Percentiles rank a stretch among this genome's conserved stretches.
phyloP scores from a whole-genome alignment of 2,113 vertebrate genomes.

The Copsychus sechellarum region DNA sequence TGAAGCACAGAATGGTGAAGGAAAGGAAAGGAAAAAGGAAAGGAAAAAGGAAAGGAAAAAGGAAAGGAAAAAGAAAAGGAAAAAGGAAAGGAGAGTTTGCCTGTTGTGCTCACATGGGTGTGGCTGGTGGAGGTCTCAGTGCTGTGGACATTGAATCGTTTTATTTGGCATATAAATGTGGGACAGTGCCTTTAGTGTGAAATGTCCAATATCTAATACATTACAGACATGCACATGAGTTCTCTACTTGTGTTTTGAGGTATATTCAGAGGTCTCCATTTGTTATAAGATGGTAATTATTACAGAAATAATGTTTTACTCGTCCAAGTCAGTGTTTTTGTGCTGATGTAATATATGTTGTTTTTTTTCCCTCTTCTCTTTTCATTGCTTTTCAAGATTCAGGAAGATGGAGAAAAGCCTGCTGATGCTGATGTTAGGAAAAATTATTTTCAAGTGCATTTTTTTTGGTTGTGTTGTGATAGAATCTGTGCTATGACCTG shows the following conservation, averaged over 20 bases:
- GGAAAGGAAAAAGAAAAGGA: neutral
- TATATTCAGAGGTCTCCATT: neutral
- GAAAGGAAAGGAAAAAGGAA: neutral
- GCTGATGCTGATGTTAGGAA: constrained; percentile 59
- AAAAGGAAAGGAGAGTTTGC: neutral
- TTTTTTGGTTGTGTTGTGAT: constrained; percentile 19
- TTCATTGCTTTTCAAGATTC: constrained; percentile 61
- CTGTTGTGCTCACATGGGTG: accelerated
- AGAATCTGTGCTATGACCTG: constrained; percentile 32
- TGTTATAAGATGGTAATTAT: neutral
- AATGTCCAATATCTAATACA: neutral
- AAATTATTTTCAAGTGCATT: constrained; percentile 11
- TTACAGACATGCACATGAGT: neutral
- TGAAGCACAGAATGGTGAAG: neutral
- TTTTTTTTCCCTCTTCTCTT: neutral
- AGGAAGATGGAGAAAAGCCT: constrained; percentile 65
- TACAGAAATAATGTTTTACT: neutral
- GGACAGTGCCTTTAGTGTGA: neutral
- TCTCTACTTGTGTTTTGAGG: neutral
- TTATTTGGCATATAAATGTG: neutral
- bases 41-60: neutral
- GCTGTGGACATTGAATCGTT: neutral
- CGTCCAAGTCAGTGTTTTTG: neutral
- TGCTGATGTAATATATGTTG: neutral
- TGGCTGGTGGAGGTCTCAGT: neutral